Evolutionary conservation across 35 echinoderm and acorn worm genomes (phyloP), one percentile per base, ranked within the genome.

Genomic region (Heliocidaris erythrogramma): DNA sequence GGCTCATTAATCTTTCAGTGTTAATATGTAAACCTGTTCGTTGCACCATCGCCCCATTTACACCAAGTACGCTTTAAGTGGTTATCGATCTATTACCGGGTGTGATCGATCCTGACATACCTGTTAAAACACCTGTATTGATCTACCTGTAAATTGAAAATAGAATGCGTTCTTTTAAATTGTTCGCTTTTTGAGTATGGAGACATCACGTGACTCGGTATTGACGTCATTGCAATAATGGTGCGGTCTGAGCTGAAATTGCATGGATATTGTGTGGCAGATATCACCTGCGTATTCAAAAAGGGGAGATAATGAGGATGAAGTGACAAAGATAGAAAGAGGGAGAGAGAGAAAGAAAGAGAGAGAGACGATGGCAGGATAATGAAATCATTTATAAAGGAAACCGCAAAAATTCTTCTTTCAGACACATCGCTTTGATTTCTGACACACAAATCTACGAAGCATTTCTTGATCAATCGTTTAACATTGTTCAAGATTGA

Each of bases 91-190:
- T 78, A 78, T 78, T 78, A 78, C 65, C 65, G 27, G 21, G 65
- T 78, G 21, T 5, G 5, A 78, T 78, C 65, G 65, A 78, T 78
- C 17, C 21, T 18, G 65, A 18, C 65, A 78, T 78, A 78, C 65
- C 65, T 78, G 65, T 78, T 78, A 78, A 78, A 78, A 78, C 65
- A 78, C 65, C 65, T 78, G 65, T 78, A 78, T 78, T n/a, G 65
- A 78, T 78, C 27, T 78, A 78, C 65, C 65, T 78, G 65, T 78
- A 78, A 78, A 78, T 78, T 78, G 21, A 78, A 78, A 78, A 27
- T n/a, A n/a, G 65, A 78, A 78, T 78, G 27, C 65, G 7, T 8
- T 78, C 27, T 78, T 78, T 8, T 27, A 78, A 21, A 78, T 21
- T 78, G 27, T n/a, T 78, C 65, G 7, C 3, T 78, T 14, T 60